Evolutionary conservation across 2,888 invertebrate genomes (phyloP).

Genomic region (Rhogogaster chlorosoma): DNA sequence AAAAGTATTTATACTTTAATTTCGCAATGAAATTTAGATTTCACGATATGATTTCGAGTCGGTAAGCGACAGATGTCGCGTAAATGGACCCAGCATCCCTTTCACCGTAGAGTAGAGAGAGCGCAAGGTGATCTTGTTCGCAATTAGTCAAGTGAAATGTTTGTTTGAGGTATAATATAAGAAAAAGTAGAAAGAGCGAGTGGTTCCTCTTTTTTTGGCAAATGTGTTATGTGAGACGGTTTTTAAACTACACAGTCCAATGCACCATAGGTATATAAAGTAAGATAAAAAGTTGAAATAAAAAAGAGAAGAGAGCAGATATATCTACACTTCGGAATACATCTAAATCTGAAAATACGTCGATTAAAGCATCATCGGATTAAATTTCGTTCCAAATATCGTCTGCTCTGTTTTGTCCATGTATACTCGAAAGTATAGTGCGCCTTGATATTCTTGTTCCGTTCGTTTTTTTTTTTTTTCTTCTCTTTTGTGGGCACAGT

Average conservation of each 20-base stretch:
- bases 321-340: not conserved
- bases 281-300: not conserved
- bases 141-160: slow-evolving; percentile 26
- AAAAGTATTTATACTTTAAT: not conserved
- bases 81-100: slow-evolving; percentile 43
- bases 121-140: slow-evolving; percentile 38
- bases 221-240: not conserved
- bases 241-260: not conserved
- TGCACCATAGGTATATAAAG: not conserved
- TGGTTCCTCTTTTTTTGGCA: not conserved
- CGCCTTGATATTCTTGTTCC: slow-evolving; percentile 16
- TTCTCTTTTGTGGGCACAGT: slow-evolving; percentile 17
- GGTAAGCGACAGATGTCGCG: slow-evolving; percentile 3
- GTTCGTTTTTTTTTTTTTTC: not conserved
- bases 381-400: not conserved
- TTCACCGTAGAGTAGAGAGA: slow-evolving; percentile 38
- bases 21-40: not conserved
- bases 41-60: not conserved
- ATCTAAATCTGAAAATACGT: not conserved
- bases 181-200: not conserved
- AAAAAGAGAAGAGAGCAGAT: not conserved
- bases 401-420: not conserved
- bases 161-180: not conserved
- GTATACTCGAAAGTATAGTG: slow-evolving; percentile 34
- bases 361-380: not conserved